phyloP scores from a whole-genome alignment of 2,797 vertebrate species.

The Propithecus perrieri region DNA sequence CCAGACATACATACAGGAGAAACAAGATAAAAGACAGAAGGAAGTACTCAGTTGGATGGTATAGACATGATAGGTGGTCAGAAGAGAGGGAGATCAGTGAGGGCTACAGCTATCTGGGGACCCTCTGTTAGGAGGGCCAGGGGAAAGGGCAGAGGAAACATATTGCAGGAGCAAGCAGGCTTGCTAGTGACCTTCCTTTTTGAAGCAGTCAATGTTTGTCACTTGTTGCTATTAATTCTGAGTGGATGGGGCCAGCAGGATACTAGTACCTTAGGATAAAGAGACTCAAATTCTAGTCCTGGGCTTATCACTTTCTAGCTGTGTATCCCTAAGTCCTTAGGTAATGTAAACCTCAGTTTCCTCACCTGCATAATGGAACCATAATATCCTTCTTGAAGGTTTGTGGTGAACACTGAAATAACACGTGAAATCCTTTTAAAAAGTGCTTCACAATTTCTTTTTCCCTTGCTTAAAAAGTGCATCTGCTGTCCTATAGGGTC shows the following conservation, averaged over 20 bases:
- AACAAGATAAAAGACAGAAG: background rate
- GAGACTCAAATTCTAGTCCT: background rate
- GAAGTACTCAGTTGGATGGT: background rate
- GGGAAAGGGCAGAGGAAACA: background rate
- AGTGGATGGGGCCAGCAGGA: background rate
- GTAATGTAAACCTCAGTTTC: background rate
- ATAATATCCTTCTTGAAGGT: background rate
- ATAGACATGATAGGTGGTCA: background rate
- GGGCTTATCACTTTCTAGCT: background rate
- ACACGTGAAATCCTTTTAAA: background rate
- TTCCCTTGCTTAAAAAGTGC: background rate
- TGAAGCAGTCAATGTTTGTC: background rate
- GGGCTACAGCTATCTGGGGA: background rate
- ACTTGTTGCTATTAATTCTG: background rate
- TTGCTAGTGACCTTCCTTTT: background rate
- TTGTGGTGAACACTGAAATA: background rate
- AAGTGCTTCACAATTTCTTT: background rate
- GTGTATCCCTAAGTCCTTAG: background rate
- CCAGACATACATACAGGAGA: background rate
- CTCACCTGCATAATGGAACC: background rate
- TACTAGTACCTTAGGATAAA: background rate
- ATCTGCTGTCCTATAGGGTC: background rate
- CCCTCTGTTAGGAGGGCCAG: background rate
- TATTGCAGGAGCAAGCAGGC: background rate
- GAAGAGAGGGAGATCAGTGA: background rate